A percentile compares a stretch with the other conserved stretches of the same genome.
phyloP scores from a whole-genome alignment of 2,797 vertebrate species.

The Orestias chungarensis region DNA sequence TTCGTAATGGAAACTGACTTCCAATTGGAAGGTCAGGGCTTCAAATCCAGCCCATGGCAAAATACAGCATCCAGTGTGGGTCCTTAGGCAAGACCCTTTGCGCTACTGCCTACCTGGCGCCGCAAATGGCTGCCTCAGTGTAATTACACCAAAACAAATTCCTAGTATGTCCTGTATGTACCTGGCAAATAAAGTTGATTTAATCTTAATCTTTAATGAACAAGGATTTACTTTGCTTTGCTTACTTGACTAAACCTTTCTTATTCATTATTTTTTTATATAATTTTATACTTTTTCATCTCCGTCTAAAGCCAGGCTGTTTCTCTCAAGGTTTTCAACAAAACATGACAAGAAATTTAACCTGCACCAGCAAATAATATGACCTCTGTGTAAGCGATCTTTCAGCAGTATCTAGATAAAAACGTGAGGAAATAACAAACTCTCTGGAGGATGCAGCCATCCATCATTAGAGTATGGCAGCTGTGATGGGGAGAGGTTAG shows the following conservation, averaged over 20 bases:
- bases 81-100: too few relatives aligned
- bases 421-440: background rate
- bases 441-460: conserved; percentile 40
- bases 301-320: background rate
- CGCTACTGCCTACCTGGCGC: too few relatives aligned
- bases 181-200: too few relatives aligned
- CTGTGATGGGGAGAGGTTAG: conserved; percentile 60
- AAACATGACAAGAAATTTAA: background rate
- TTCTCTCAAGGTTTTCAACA: background rate
- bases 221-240: too few relatives aligned
- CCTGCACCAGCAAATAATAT: background rate
- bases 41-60: too few relatives aligned
- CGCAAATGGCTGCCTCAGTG: too few relatives aligned
- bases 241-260: too few relatives aligned
- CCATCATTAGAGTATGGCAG: conserved; percentile 29
- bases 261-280: background rate
- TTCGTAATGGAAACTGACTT: conserved; percentile 54
- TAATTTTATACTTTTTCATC: background rate
- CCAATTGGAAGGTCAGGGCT: conserved; percentile 52
- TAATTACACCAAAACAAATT: too few relatives aligned
- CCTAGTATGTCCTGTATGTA: too few relatives aligned
- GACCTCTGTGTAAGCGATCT: background rate
- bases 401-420: background rate
- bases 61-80: conserved; percentile 42
- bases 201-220: too few relatives aligned